phyloP scores from a whole-genome alignment of 92 coral and sea anemone species.

The Epizoanthus scotinus region DNA sequence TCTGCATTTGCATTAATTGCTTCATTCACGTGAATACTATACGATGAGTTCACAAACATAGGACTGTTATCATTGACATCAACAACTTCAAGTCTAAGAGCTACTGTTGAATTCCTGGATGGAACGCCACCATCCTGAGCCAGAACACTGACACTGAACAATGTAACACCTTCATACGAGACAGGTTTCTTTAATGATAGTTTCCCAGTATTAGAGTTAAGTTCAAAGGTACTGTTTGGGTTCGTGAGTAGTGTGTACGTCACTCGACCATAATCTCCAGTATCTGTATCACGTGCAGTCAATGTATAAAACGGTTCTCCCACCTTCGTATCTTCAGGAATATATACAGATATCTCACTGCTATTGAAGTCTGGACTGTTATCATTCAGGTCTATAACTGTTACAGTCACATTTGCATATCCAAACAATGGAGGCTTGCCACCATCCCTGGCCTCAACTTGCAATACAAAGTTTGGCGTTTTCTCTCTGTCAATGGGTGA shows the following conservation, averaged over 20 bases:
- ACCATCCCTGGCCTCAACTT: conserved; percentile 84
- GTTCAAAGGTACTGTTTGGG: conserved; percentile 67
- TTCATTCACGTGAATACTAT: conserved; percentile 67
- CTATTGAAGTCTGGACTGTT: conserved; percentile 78
- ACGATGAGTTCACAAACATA: conserved; percentile 67
- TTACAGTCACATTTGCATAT: conserved; percentile 72
- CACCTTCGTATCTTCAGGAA: conserved; percentile 74
- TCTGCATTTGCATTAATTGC: conserved; percentile 40
- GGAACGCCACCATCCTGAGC: conserved; percentile 91
- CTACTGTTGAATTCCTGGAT: conserved; percentile 53
- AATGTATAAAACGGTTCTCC: conserved; percentile 71
- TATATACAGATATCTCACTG: conserved; percentile 51
- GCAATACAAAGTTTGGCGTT: conserved; percentile 53
- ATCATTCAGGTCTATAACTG: conserved; percentile 86
- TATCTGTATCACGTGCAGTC: conserved; percentile 78
- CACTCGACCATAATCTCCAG: conserved; percentile 76
- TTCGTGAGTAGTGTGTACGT: conserved; percentile 71
- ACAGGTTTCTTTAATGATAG: conserved; percentile 64
- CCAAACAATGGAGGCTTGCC: conserved; percentile 89
- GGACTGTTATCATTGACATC: conserved; percentile 96
- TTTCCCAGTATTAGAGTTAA: conserved; percentile 67
- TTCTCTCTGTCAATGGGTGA: conserved; percentile 76
- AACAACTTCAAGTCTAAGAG: conserved; percentile 68
- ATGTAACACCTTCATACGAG: conserved; percentile 64
- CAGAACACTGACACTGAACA: conserved; percentile 58